Evolutionary conservation across 2,888 invertebrate species (phyloP).

Genomic region (Acanthacorydalis orientalis): DNA sequence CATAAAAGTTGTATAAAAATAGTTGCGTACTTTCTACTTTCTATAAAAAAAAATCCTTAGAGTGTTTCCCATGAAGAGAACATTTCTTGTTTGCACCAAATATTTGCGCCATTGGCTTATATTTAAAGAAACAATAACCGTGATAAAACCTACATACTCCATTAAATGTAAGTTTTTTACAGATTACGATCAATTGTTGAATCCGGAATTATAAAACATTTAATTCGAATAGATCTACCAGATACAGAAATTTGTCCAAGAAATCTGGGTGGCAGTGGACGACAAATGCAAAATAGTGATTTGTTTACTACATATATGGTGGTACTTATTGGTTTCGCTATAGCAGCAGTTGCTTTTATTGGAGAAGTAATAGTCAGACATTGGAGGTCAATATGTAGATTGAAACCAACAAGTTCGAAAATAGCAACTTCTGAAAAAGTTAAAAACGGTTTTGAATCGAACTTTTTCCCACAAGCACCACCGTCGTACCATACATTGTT

Average conservation of each 20-base stretch:
- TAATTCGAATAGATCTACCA: constrained; percentile 45
- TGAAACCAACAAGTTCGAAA: constrained; percentile 2
- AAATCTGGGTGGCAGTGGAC: constrained; percentile 62
- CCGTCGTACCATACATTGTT: constrained; percentile 49
- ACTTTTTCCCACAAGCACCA: constrained; percentile 28
- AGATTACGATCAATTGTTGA: constrained; percentile 55
- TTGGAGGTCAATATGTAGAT: constrained; percentile 4
- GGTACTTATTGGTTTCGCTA: constrained; percentile 48
- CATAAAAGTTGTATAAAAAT: too few species aligned
- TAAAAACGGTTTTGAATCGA: not conserved
- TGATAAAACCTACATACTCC: not conserved
- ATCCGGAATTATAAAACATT: constrained; percentile 55
- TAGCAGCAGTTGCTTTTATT: constrained; percentile 45
- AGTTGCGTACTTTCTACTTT: too few species aligned
- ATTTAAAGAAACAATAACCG: too few species aligned
- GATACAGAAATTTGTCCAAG: constrained; percentile 65
- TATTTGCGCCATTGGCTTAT: too few species aligned
- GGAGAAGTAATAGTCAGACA: constrained; percentile 33
- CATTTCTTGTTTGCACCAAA: too few species aligned
- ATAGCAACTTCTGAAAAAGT: not conserved
- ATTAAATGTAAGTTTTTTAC: constrained; percentile 13
- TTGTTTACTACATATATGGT: constrained; percentile 65
- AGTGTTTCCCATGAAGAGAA: too few species aligned
- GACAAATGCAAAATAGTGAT: constrained; percentile 59
- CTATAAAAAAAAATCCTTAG: too few species aligned